Evolutionary conservation across 2,113 vertebrate species (phyloP), one percentile per base, ranked within the genome.

Genomic region (Phainopepla nitens): DNA sequence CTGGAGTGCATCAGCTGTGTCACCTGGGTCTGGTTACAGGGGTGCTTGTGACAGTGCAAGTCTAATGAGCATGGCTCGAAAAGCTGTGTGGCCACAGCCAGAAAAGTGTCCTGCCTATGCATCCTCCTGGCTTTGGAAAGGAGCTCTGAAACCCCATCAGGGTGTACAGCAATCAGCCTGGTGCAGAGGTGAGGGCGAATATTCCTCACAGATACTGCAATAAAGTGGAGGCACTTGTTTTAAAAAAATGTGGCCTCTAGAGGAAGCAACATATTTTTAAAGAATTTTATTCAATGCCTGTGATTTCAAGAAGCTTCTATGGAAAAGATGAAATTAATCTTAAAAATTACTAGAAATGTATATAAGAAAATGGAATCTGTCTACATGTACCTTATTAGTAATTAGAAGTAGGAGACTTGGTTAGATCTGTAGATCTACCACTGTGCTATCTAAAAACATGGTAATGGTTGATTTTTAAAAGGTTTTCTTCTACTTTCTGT

Each of bases 31-130:
- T 69, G 31, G 13, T 70, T 42, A 17, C 29, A 51, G 12, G 22
- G 13, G 1, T 47, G n/a, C 39, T 62, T 68, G 33, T 66, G 35
- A 18, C 39, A 47, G 17, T 27, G 22, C 10, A 62, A 54, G 8
- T 50, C 51, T 42, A 24, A 50, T 9, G 18, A 79, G 21, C 39
- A 47, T 18, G 44, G 39, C 56, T 85, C 0, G 0, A 47, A 88
- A 68, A 90, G 7, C 23, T 3, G 0, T 35, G 20, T 24, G 19
- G 11, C 47, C 1, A 0, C 23, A 35, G 35, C 15, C 22, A 2
- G 3, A 42, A 78, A 75, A 33, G 4, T 28, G 12, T 11, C 22
- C 27, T 45, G 9, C 20, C 22, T 0, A 0, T 19, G 6, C 28
- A 24, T 29, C 9, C 35, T 54, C 7, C 10, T 68, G 29, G 8